Evolutionary conservation across 1,140 invertebrate genomes (phyloP), one percentile per base, ranked within the genome.

Genomic region (Hormaphis cornu): DNA sequence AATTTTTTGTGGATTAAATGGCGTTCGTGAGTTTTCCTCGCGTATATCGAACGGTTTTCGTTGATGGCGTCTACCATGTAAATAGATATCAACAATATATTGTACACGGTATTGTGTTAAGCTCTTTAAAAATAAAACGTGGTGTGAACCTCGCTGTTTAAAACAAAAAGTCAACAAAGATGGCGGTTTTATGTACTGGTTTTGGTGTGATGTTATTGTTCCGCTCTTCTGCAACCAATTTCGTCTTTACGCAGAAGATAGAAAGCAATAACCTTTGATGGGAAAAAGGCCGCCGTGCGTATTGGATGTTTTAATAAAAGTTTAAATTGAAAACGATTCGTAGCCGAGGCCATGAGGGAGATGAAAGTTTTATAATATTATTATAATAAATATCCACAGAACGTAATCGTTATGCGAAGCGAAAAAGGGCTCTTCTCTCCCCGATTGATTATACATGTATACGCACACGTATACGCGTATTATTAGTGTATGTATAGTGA

Each of bases 331-430:
- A 66, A 66, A 66, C 61, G 42, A 66, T 66, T 66, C 61, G 28
- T 46, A 48, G 61, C 20, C 20, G 35, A 24, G 54, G 54, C 54
- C 54, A 58, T 58, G 61, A 66, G 40, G 61, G 40, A 66, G 40
- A 66, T 66, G 61, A 66, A 66, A 66, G 61, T 66, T 66, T 66
- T 66, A 66, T 66, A 66, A 66, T 66, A 66, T 66, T 66, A 66
- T 66, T 66, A 66, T 48, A 66, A 66, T 66, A 66, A 66, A 66
- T 66, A 66, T 66, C 61, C 61, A 18, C 44, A 28, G 28, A 66
- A 48, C 42, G 61, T 66, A 66, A 66, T 66, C 42, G 61, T 50
- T 66, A 66, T 48, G 44, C 44, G 61, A 66, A 66, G 61, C 61
- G 61, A 66, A 66, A 66, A 66, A 66, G 61, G 61, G 54, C 54